A percentile compares a stretch with the other conserved stretches of the same genome.
Conservation (phyloP, 2,888 invertebrate genomes). For the Seira sanloemensis region DNA sequence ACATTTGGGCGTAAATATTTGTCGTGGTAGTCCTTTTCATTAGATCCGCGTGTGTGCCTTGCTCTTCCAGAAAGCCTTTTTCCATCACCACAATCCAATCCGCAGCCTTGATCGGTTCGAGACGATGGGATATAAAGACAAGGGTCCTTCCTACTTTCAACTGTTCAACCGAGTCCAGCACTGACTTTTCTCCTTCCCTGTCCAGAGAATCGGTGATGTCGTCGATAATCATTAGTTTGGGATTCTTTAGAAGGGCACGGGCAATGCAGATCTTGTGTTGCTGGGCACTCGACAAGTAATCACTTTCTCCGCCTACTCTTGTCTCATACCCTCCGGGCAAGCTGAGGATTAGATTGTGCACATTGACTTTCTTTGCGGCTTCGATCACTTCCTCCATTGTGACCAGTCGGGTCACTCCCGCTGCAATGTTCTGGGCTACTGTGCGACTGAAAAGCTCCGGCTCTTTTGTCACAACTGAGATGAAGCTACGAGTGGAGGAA, state of each 20-base stretch:
- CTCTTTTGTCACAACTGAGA: conserved; percentile 51
- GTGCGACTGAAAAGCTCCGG: conserved; percentile 64
- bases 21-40: conserved; percentile 5
- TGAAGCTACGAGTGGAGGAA: conserved; percentile 18
- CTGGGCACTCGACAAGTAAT: conserved; percentile 46
- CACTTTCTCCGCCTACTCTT: conserved; percentile 49
- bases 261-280: conserved; percentile 55
- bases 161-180: conserved; percentile 40
- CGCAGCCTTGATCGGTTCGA: conserved; percentile 41
- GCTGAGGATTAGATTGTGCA: conserved; percentile 60
- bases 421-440: conserved; percentile 67
- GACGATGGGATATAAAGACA: conserved; percentile 50
- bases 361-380: conserved; percentile 60
- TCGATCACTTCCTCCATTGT: conserved; percentile 55
- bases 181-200: conserved; percentile 45
- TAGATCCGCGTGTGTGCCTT: conserved; percentile 44
- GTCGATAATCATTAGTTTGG: conserved; percentile 53
- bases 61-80: conserved; percentile 50
- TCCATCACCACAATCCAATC: conserved; percentile 61
- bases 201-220: conserved; percentile 42
- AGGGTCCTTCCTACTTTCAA: conserved; percentile 41
- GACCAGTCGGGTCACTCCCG: conserved; percentile 47
- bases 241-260: conserved; percentile 51
- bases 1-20: conserved; percentile 37
- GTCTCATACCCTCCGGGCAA: conserved; percentile 64